Conservation (phyloP, 2,888 invertebrate genomes). For the Cactoblastis cactorum region DNA sequence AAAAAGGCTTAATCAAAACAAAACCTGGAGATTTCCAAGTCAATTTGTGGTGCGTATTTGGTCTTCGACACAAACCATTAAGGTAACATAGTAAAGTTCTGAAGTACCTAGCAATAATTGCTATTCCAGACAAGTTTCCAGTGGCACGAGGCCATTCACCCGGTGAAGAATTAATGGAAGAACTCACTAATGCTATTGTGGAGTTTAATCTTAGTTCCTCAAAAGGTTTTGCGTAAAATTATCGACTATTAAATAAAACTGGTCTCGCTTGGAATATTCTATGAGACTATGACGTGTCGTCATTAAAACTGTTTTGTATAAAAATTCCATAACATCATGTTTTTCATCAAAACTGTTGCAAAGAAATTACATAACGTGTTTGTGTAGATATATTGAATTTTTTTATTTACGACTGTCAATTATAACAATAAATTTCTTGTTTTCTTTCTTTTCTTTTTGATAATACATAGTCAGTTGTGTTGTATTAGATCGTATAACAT, state of each 20-base stretch:
- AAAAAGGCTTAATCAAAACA: not conserved
- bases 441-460: no score
- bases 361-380: not conserved
- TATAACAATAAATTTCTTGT: no score
- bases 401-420: no score
- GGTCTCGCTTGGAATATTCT: not conserved
- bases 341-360: not conserved
- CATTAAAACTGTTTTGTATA: not conserved
- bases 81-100: slow-evolving; percentile 40
- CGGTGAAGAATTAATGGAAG: slow-evolving; percentile 62
- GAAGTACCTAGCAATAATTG: slow-evolving; percentile 58
- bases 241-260: not conserved
- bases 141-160: slow-evolving; percentile 63
- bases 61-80: slow-evolving; percentile 36
- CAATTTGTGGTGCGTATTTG: slow-evolving; percentile 27
- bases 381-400: no score
- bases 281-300: not conserved
- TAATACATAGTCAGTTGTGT: no score
- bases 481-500: no score
- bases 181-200: slow-evolving; percentile 52
- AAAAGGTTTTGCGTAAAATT: slow-evolving; percentile 38
- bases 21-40: not conserved
- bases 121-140: slow-evolving; percentile 66
- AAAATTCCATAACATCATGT: not conserved
- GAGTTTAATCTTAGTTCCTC: slow-evolving; percentile 54